These are phyloP conservation scores for Julus scandinavius DNA, from an alignment of 2,888 invertebrate genomes.

Conservation along the genomic window DNA sequence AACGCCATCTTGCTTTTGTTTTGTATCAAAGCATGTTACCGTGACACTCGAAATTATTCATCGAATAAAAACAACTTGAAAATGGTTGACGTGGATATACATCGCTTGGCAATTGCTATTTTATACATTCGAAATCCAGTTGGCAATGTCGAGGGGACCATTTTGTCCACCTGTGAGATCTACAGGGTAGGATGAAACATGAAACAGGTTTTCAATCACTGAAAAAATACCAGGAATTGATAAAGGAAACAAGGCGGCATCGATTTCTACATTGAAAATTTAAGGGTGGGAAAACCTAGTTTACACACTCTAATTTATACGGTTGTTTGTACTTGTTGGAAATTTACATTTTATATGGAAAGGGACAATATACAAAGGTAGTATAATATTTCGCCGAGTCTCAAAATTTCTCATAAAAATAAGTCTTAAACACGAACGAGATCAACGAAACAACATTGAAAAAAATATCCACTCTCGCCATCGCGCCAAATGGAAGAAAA, in stretches of 20 bases:
- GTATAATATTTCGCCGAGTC: neutral
- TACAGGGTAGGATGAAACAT: neutral
- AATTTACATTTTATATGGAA: slow-evolving; percentile 35
- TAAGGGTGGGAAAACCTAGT: neutral
- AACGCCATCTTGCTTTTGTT: neutral
- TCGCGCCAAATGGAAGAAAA: neutral
- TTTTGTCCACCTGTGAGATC: slow-evolving; percentile 45
- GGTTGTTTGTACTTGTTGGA: slow-evolving; percentile 24
- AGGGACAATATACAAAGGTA: slow-evolving; percentile 29
- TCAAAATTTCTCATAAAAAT: slow-evolving; percentile 24
- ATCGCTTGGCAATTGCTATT: slow-evolving; percentile 36
- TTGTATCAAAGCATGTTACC: neutral
- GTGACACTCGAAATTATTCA: neutral
- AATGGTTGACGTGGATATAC: neutral
- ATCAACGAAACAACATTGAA: slow-evolving; percentile 35
- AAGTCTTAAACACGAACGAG: neutral
- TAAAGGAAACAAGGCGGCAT: neutral
- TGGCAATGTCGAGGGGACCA: slow-evolving; percentile 16
- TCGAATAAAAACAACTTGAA: neutral
- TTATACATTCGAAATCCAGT: slow-evolving; percentile 39
- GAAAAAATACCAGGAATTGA: neutral
- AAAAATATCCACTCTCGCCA: neutral
- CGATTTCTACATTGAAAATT: neutral
- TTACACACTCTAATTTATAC: slow-evolving; percentile 22
- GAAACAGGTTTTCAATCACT: neutral